Base-by-base conservation (phyloP, 2,797 vertebrate species). In the Nannoperca obscura region DNA sequence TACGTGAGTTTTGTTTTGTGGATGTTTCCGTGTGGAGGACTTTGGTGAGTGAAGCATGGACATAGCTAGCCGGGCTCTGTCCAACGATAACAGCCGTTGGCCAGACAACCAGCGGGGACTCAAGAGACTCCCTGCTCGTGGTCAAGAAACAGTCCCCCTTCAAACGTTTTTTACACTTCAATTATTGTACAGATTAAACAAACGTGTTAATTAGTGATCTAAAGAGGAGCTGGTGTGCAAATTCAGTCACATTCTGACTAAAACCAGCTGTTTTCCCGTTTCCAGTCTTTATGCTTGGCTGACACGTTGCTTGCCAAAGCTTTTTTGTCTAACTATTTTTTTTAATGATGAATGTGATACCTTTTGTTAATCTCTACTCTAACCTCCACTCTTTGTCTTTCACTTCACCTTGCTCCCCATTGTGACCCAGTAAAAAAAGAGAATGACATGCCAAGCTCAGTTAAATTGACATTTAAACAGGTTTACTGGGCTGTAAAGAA, bases 401-500 rank as follows among this genome's bases (percentile, higher is more conserved):
- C 11, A 66, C 55, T 59, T 88, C 68, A 74, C 63, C 55, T 73
- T 65, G 11, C 38, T 50, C 22, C 13, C 40, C 46, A 68, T 52
- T 12, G 17, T 54, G 20, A 83, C 50, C 49, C 60, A 74, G 61
- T 76, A 69, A 85, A 66, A 67, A 49, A 13, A 40, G n/a, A 63
- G 20, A 58, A 36, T 57, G 61, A 58, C 57, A 59, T 5, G 53
- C 44, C 24, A 63, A 47, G 34, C 68, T 59, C 4, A 49, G 44
- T 81, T 80, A 60, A 74, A 66, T 34, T 40, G 60, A 76, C 69
- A 59, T 86, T 82, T 66, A 74, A 82, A 72, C 47, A 36, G 57
- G 57, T 85, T 87, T 86, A 90, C 58, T 71, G 68, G 74, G 15
- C 72, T 78, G 77, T 86, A 67, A 89, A 91, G 71, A 76, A 50